phyloP scores from a whole-genome alignment of 2,888 invertebrate genomes.

The Isotomurus palustris region DNA sequence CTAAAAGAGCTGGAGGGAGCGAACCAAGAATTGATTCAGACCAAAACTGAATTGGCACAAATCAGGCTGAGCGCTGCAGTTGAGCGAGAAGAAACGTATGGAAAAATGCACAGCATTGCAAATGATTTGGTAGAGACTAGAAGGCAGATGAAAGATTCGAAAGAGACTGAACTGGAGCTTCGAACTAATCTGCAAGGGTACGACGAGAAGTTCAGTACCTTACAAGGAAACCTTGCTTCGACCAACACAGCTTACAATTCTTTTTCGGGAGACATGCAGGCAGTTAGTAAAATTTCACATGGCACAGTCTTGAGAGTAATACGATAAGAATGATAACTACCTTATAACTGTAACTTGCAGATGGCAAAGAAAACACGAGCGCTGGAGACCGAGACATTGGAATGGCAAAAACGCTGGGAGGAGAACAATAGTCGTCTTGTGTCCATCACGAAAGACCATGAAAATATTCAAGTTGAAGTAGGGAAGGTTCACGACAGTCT shows the following conservation, averaged over 20 bases:
- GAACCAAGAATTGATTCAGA: conserved; percentile 32
- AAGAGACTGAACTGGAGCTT: conserved; percentile 38
- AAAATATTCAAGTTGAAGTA: conserved; percentile 34
- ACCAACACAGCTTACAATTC: conserved; percentile 39
- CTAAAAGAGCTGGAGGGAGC: conserved; percentile 30
- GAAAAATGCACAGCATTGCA: conserved; percentile 42
- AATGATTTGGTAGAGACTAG: conserved; percentile 33
- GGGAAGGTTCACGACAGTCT: conserved; percentile 38
- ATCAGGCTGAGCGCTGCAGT: conserved; percentile 33
- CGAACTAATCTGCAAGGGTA: conserved; percentile 38
- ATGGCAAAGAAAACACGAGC: conserved; percentile 31
- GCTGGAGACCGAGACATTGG: conserved; percentile 36
- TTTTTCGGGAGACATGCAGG: conserved; percentile 43
- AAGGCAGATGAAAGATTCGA: conserved; percentile 40
- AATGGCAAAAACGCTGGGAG: conserved; percentile 44
- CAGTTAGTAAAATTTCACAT: conserved; percentile 20
- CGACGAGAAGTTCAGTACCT: conserved; percentile 40
- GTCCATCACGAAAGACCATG: conserved; percentile 33
- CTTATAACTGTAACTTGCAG: conserved; percentile 12
- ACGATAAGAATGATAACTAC: background rate
- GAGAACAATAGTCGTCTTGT: conserved; percentile 32
- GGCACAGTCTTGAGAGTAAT: background rate
- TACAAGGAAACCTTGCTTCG: conserved; percentile 34
- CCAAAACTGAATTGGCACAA: conserved; percentile 37
- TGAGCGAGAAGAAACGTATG: conserved; percentile 38